A percentile compares a stretch with the other conserved stretches of the same genome.
These are phyloP conservation scores for Perithous albicinctus DNA, from an alignment of 2,888 invertebrate species.

Conservation along the genomic window DNA sequence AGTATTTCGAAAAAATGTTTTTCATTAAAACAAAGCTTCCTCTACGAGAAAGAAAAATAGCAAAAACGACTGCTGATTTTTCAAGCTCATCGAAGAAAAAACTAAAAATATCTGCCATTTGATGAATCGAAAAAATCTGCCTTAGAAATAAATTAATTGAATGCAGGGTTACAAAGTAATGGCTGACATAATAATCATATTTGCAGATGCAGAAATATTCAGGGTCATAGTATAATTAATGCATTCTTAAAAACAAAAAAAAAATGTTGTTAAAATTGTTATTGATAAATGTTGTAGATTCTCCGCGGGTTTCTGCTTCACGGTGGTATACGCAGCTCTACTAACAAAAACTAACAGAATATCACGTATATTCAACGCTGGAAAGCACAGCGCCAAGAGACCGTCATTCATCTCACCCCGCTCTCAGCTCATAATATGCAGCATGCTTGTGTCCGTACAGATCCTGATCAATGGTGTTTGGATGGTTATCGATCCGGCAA, in stretches of 20 bases:
- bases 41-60: no score
- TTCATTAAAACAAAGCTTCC: no score
- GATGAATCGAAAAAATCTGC: no score
- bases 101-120: no score
- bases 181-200: no score
- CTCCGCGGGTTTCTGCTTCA: slow-evolving; percentile 97
- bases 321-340: slow-evolving; percentile 98
- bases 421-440: slow-evolving; percentile 96
- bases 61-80: no score
- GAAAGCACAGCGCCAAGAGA: slow-evolving; percentile 96
- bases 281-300: slow-evolving; percentile 86
- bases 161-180: no score
- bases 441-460: slow-evolving; percentile 94
- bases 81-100: no score
- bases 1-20: no score
- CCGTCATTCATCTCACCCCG: slow-evolving; percentile 97
- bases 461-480: slow-evolving; percentile 95
- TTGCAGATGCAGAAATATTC: no score
- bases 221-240: no score
- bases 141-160: no score
- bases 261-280: neutral
- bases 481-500: slow-evolving; percentile 96
- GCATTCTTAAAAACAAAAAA: neutral
- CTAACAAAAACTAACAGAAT: slow-evolving; percentile 99
- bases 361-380: slow-evolving; percentile 98